These are phyloP conservation scores for Psittacara wagleri DNA, from an alignment of 2,113 vertebrate genomes.

Conservation along the genomic window DNA sequence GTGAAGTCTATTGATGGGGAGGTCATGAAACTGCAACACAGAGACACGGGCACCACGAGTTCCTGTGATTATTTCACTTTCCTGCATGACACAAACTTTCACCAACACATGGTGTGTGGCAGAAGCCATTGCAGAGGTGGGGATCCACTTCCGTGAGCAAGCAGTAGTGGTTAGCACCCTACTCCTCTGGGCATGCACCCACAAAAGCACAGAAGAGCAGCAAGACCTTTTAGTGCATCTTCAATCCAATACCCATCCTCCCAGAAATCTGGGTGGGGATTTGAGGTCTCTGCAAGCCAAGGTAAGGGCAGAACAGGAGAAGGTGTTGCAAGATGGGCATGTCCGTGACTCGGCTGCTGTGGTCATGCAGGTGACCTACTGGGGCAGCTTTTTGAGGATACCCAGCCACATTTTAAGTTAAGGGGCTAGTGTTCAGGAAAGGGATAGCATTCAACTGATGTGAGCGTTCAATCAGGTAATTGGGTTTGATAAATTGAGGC, in stretches of 20 bases:
- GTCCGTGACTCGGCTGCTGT: background rate
- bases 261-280: background rate
- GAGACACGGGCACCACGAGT: background rate
- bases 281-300: background rate
- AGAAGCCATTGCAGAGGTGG: background rate
- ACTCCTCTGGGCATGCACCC: accelerated
- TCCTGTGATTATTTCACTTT: background rate
- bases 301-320: background rate
- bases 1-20: background rate
- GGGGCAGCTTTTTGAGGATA: background rate
- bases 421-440: background rate
- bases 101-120: accelerated
- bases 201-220: background rate
- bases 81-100: background rate
- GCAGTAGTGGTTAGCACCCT: background rate
- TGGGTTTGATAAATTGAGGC: background rate
- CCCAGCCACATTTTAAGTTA: background rate
- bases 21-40: background rate
- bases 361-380: background rate
- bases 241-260: background rate
- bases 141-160: background rate
- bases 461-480: background rate
- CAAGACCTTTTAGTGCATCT: background rate
- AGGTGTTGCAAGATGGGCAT: background rate
- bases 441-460: background rate